A percentile compares a stretch with the other conserved stretches of the same genome.
Conservation (phyloP, 1,140 invertebrate species). For the Drosophila micromelanica region DNA sequence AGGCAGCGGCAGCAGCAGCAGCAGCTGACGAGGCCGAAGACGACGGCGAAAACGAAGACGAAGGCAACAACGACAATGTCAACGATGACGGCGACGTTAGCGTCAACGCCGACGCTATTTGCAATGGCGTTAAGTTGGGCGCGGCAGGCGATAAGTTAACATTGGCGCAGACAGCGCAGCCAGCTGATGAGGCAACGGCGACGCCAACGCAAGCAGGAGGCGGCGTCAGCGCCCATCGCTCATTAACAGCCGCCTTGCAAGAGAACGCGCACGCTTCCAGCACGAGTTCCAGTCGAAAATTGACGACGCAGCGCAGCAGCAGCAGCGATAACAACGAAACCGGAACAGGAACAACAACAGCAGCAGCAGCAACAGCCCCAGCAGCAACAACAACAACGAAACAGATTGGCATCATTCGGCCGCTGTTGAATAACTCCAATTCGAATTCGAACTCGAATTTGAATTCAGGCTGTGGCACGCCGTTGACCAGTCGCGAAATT, state of each 20-base stretch:
- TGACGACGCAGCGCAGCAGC: slow-evolving; percentile 17
- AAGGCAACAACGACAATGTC: slow-evolving; percentile 16
- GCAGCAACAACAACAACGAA: slow-evolving; percentile 70
- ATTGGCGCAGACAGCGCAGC: slow-evolving; percentile 32
- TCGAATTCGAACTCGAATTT: background rate
- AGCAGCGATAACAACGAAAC: slow-evolving; percentile 76
- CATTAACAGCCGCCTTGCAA: slow-evolving; percentile 68
- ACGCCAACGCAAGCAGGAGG: slow-evolving; percentile 48
- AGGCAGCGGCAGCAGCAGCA: background rate
- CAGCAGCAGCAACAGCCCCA: slow-evolving; percentile 70
- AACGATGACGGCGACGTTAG: slow-evolving; percentile 22
- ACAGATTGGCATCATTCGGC: slow-evolving; percentile 78
- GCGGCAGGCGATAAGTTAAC: slow-evolving; percentile 87
- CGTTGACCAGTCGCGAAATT: slow-evolving; percentile 87
- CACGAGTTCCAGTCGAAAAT: slow-evolving; percentile 48
- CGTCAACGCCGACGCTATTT: slow-evolving; percentile 41
- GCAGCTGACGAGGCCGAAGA: slow-evolving; percentile 1
- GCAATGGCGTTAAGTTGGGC: slow-evolving; percentile 75
- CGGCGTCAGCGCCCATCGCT: slow-evolving; percentile 51
- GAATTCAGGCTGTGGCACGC: slow-evolving; percentile 38
- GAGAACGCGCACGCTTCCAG: slow-evolving; percentile 72
- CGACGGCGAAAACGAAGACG: slow-evolving; percentile 20
- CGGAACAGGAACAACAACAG: slow-evolving; percentile 50
- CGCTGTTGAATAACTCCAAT: slow-evolving; percentile 53
- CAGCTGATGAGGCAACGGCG: slow-evolving; percentile 36